Evolutionary conservation across 2,888 invertebrate species (phyloP), one percentile per base, ranked within the genome.

Genomic region (Amiota minor): DNA sequence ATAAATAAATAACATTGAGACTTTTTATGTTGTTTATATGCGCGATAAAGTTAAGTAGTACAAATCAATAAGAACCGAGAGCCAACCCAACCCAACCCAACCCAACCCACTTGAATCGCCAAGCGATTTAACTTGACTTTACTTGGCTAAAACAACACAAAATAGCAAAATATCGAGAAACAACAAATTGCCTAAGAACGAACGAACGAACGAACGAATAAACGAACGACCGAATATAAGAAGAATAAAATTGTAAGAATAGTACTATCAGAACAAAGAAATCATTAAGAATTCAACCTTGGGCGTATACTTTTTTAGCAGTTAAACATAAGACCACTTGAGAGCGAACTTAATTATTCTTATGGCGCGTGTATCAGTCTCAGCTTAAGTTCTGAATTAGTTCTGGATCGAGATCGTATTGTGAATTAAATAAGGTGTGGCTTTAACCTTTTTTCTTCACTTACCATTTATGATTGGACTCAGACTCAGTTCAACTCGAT

Each of bases 281-380:
- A 77, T 73, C 76, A 77, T 77, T 80, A 80, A 74, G 65, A 78
- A 74, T 74, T 74, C 74, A 82, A 81, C 86, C 86, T 84, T 84
- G 84, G 68, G 74, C 71, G 73, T 59, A 55, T 62, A 55, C 35
- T 35, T 35, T 35, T 35, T 4, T 35, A 35, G n/a, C 35, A 6
- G 35, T 61, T 65, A 49, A 71, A 62, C 46, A 62, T 62, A 46
- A 73, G 47, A 35, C 2, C 49, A 49, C 16, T 49, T 47, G 53
- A 69, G 59, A 59, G 35, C 6, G 6, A 35, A 59, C 20, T 59
- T 18, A 9, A 9, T 18, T 18, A 16, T 9, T 18, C 59, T 59
- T 18, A 77, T 76, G 77, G 69, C 76, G 62, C 72, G 71, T 78
- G 72, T 74, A 72, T 68, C 71, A 47, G 45, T n/a, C 71, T 71